Percentiles rank a stretch among this genome's conserved stretches.
These are phyloP conservation scores for Portunus trituberculatus DNA, from an alignment of 1,140 invertebrate genomes.

Conservation along the genomic window DNA sequence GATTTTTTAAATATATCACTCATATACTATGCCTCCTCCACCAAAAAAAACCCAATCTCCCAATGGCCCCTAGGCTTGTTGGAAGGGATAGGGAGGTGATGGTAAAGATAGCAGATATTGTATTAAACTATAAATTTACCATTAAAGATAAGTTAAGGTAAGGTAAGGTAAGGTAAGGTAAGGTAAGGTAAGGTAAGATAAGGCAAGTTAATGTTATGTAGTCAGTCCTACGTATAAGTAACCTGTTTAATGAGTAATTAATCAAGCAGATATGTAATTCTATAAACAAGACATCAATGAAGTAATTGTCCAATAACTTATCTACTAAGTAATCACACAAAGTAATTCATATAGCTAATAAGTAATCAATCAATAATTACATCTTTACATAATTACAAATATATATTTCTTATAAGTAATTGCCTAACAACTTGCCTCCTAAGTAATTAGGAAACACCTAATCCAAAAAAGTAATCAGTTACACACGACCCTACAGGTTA, in stretches of 20 bases:
- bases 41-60: no score
- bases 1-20: no score
- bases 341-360: background rate
- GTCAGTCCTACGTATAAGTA: background rate
- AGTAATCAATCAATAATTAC: background rate
- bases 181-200: no score
- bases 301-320: background rate
- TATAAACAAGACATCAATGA: background rate
- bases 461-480: background rate
- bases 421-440: background rate
- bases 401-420: background rate
- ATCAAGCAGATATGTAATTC: background rate
- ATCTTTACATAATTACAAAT: background rate
- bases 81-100: no score
- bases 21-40: no score
- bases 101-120: no score
- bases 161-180: no score
- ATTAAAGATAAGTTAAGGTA: no score
- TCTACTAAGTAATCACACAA: background rate
- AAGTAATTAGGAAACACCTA: background rate
- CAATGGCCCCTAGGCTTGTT: no score
- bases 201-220: background rate
- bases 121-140: no score
- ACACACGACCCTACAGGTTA: no score
- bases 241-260: background rate